Evolutionary conservation across 2,797 vertebrate species (phyloP).

Genomic region (Typhlichthys eigenmanni): DNA sequence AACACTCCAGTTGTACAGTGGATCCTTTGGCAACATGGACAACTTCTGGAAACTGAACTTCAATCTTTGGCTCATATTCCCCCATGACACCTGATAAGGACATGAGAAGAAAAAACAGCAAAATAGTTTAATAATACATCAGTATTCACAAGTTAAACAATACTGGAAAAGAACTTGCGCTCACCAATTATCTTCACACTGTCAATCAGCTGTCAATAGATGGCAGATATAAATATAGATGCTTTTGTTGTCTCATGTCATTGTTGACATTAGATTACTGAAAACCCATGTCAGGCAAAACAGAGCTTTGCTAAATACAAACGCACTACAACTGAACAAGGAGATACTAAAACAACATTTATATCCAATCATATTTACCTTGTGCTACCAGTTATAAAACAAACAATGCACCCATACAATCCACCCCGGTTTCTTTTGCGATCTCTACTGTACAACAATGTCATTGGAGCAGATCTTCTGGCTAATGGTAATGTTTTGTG

Average conservation of each 20-base stretch:
- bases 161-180: background rate
- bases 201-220: background rate
- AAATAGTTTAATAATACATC: slow-evolving; percentile 7
- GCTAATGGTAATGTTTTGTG: slow-evolving; percentile 51
- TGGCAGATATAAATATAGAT: background rate
- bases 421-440: slow-evolving; percentile 41
- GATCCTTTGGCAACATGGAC: slow-evolving; percentile 92
- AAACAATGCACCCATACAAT: slow-evolving; percentile 53
- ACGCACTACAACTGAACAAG: no score
- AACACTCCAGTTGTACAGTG: slow-evolving; percentile 93
- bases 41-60: slow-evolving; percentile 95
- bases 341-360: slow-evolving; percentile 25
- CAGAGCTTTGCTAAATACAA: slow-evolving; percentile 8
- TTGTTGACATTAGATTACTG: slow-evolving; percentile 16
- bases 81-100: slow-evolving; percentile 91
- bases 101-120: slow-evolving; percentile 35
- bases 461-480: slow-evolving; percentile 29
- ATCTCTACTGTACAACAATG: slow-evolving; percentile 51
- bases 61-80: slow-evolving; percentile 98
- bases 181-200: background rate
- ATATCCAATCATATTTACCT: slow-evolving; percentile 59
- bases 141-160: slow-evolving; percentile 11
- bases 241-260: slow-evolving; percentile 9
- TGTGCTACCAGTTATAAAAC: slow-evolving; percentile 56
- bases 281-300: slow-evolving; percentile 30